A percentile compares a stretch with the other conserved stretches of the same genome.
These are phyloP conservation scores for Eupsittula cactorum DNA, from an alignment of 2,113 vertebrate species.

Conservation along the genomic window DNA sequence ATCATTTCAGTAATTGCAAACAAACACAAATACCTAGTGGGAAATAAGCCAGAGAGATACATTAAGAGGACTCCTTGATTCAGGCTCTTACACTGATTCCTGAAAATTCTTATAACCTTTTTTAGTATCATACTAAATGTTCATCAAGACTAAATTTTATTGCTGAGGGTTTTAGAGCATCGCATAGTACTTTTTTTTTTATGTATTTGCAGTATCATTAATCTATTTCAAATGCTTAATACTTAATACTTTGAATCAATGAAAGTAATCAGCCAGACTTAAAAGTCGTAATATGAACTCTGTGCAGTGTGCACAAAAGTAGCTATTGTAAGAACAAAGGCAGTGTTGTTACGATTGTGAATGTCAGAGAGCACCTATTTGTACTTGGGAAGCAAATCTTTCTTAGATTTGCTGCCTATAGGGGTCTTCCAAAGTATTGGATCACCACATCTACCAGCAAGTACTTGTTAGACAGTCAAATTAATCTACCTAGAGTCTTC, in stretches of 20 bases:
- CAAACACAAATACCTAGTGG: background rate
- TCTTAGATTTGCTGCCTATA: background rate
- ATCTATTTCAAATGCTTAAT: background rate
- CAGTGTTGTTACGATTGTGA: background rate
- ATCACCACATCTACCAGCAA: background rate
- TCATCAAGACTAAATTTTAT: background rate
- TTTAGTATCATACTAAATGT: background rate
- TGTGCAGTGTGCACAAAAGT: background rate
- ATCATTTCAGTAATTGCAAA: background rate
- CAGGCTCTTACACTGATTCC: background rate
- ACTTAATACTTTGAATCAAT: background rate
- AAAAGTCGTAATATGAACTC: background rate
- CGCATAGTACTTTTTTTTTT: background rate
- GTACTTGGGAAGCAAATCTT: background rate
- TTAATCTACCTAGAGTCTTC: background rate
- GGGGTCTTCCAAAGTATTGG: background rate
- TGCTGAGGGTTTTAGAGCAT: background rate
- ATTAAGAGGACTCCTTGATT: background rate
- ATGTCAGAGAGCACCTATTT: background rate
- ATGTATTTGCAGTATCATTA: background rate
- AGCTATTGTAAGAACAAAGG: background rate
- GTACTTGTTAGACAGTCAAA: background rate
- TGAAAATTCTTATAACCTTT: background rate
- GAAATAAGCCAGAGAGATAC: background rate
- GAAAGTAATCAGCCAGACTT: background rate